Evolutionary conservation across 2,113 vertebrate species (phyloP), one percentile per base, ranked within the genome.

Genomic region (Emydura subglobosa): DNA sequence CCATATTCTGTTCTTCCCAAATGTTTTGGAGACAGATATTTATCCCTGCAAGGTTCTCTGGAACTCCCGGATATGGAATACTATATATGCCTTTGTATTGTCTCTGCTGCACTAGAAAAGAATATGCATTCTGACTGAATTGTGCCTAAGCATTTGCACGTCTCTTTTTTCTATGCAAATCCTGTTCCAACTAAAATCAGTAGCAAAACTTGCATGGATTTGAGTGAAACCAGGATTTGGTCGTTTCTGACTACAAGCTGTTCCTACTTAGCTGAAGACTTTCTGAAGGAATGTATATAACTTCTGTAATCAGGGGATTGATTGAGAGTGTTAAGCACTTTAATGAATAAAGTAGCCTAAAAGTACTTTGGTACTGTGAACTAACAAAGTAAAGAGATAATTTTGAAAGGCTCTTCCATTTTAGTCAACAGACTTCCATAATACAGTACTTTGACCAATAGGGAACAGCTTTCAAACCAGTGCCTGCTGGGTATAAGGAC

Each of bases 321-420:
- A 93, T 87, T 85, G 87, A 90, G 68, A 94, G 68, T 86, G 83
- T 53, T 76, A 53, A 86, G 96, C 96, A 98, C 95, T 98, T 98
- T 94, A 97, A 86, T 91, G 53, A 94, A 86, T 55, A 92, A 94
- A 96, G 57, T 94, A 82, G 94, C 87, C 95, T 97, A 93, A 97
- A 97, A 91, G 29, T 22, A 85, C 49, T 76, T 50, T 54, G 31
- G 13, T 47, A 42, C 83, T 31, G 42, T 0, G 10, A 22, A 50
- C 16, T 61, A 84, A 86, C 22, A 78, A 59, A 9, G 47, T 4
- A 5, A 42, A 7, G 5, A 72, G 24, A 85, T 7, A 51, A 55
- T 86, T 82, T 80, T 49, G 34, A 92, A 83, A 7, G 81, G 27
- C 19, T 1, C 0, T 80, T 95, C 13, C 42, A 13, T 1, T 89